Evolutionary conservation across 1,140 invertebrate genomes (phyloP).

Genomic region (Sinonovacula constricta): DNA sequence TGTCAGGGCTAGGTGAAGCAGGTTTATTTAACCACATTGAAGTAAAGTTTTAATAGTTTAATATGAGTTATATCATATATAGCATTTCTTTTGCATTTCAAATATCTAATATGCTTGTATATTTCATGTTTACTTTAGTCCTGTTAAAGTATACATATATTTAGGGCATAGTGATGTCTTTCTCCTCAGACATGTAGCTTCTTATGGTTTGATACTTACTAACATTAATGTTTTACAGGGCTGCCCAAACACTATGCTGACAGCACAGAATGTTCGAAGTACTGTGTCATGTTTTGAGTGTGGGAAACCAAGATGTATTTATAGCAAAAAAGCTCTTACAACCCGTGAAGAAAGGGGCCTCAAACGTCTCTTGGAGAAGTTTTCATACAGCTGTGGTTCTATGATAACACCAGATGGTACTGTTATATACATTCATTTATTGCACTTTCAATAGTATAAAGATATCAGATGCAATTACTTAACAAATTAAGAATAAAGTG

Average conservation of each 20-base stretch:
- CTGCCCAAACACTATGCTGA: constrained; percentile 9
- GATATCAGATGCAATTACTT: background rate
- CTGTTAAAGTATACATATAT: background rate
- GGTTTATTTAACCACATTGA: too few relatives aligned
- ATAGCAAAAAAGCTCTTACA: constrained; percentile 43
- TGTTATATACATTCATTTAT: constrained; percentile 1
- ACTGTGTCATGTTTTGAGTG: constrained; percentile 49
- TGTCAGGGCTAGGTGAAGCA: too few relatives aligned
- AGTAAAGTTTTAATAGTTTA: too few relatives aligned
- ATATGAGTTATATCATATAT: too few relatives aligned
- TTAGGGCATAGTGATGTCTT: background rate
- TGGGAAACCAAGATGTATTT: constrained; percentile 50
- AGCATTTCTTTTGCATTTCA: too few relatives aligned
- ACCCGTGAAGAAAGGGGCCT: constrained; percentile 27
- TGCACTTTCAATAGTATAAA: constrained; percentile 9
- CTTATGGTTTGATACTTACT: too few relatives aligned
- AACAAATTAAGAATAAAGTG: background rate
- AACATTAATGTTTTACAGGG: constrained; percentile 13
- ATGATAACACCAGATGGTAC: constrained; percentile 52
- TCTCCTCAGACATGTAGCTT: background rate
- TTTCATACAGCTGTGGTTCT: constrained; percentile 49
- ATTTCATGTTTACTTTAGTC: background rate
- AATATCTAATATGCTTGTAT: background rate
- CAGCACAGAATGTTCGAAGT: constrained; percentile 27
- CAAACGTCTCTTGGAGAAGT: constrained; percentile 29